These are phyloP conservation scores for Zaprionus ghesquierei DNA, from an alignment of 1,140 invertebrate species.

Conservation along the genomic window DNA sequence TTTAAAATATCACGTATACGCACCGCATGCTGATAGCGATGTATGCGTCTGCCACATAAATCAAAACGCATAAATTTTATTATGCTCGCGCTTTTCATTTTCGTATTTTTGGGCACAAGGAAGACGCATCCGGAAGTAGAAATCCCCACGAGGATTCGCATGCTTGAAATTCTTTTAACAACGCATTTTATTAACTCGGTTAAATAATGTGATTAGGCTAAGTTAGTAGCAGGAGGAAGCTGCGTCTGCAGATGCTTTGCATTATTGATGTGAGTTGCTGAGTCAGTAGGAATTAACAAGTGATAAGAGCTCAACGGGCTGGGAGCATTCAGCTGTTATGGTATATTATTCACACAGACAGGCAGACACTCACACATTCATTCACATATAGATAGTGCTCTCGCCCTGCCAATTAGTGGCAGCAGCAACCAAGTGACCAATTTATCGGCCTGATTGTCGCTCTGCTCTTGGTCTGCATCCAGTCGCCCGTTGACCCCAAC, in stretches of 20 bases:
- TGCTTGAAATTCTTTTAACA: conserved; percentile 56
- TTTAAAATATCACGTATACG: conserved; percentile 55
- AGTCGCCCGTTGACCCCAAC: neutral
- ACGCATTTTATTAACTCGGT: conserved; percentile 60
- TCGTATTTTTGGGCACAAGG: neutral
- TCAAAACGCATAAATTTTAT: conserved; percentile 46
- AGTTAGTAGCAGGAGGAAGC: neutral
- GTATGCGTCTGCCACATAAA: conserved; percentile 45
- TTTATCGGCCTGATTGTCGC: conserved; percentile 24
- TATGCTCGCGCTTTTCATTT: conserved; percentile 30
- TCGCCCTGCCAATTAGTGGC: conserved; percentile 19
- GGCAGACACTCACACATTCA: neutral
- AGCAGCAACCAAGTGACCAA: conserved; percentile 12
- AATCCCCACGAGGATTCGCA: conserved; percentile 31
- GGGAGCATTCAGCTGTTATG: neutral
- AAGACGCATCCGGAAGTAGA: conserved; percentile 21
- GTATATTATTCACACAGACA: too few species aligned
- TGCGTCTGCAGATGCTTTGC: neutral
- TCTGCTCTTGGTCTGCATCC: neutral
- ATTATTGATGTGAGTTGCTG: too few species aligned
- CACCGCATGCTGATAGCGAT: conserved; percentile 44
- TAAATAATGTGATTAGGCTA: conserved; percentile 48
- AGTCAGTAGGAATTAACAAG: too few species aligned
- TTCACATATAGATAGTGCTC: neutral
- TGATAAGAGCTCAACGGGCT: neutral